Percentiles rank a stretch among this genome's conserved stretches.
Evolutionary conservation across 2,888 invertebrate species (phyloP).

Genomic region (Cancer borealis): DNA sequence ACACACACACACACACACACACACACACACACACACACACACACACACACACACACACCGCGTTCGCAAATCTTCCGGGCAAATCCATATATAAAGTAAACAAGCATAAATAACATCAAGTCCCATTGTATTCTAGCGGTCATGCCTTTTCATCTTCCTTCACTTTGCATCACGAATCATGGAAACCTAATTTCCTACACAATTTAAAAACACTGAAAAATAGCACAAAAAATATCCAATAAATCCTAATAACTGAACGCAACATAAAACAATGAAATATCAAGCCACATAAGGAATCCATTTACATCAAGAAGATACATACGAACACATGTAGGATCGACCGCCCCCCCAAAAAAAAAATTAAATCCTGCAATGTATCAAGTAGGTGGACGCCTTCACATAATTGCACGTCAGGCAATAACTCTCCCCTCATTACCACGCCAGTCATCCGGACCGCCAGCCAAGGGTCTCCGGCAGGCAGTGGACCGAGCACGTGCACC

Average conservation of each 20-base stretch:
- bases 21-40: conserved; percentile 40
- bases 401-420: conserved; percentile 10
- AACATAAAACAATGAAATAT: background rate
- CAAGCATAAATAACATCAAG: too few species aligned
- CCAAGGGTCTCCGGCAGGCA: background rate
- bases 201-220: background rate
- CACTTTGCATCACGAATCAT: background rate
- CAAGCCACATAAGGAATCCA: background rate
- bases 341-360: too few species aligned
- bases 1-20: conserved; percentile 6
- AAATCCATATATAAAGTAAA: background rate
- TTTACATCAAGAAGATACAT: background rate
- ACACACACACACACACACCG: background rate
- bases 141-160: background rate
- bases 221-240: background rate
- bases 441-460: background rate
- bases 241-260: background rate
- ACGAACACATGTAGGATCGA: too few species aligned
- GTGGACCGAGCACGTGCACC: background rate
- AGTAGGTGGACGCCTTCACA: background rate
- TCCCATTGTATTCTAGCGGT: background rate
- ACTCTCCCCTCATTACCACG: background rate
- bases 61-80: background rate
- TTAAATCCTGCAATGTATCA: background rate
- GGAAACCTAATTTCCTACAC: too few species aligned